These are phyloP conservation scores for Rhopalosiphum nymphaeae DNA, from an alignment of 2,888 invertebrate species.

Conservation along the genomic window DNA sequence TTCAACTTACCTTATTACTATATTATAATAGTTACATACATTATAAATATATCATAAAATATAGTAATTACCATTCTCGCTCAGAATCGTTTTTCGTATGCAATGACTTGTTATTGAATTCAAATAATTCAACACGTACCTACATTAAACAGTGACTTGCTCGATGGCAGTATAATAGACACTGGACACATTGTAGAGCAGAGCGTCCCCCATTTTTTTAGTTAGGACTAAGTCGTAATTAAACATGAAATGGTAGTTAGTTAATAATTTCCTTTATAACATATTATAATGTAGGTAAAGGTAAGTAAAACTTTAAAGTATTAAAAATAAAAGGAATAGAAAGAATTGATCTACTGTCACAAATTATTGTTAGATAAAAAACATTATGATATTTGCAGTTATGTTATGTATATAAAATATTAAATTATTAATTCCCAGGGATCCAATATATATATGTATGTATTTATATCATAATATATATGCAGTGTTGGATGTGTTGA, in stretches of 20 bases:
- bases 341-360: not conserved
- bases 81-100: no score
- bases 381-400: not conserved
- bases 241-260: not conserved
- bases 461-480: not conserved
- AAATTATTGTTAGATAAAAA: not conserved
- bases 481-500: not conserved
- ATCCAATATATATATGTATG: not conserved
- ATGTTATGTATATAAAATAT: not conserved
- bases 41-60: no score
- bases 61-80: no score
- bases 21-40: no score
- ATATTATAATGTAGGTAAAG: not conserved
- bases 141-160: no score
- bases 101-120: no score
- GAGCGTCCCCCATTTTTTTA: not conserved
- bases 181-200: not conserved
- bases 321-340: not conserved
- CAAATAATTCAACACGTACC: no score
- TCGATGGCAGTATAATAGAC: not conserved
- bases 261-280: not conserved
- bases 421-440: not conserved
- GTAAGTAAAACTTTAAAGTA: not conserved
- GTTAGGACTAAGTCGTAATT: not conserved
- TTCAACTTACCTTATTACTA: not conserved